Base-by-base conservation (phyloP, 2,797 vertebrate genomes). In the Lithobates pipiens region DNA sequence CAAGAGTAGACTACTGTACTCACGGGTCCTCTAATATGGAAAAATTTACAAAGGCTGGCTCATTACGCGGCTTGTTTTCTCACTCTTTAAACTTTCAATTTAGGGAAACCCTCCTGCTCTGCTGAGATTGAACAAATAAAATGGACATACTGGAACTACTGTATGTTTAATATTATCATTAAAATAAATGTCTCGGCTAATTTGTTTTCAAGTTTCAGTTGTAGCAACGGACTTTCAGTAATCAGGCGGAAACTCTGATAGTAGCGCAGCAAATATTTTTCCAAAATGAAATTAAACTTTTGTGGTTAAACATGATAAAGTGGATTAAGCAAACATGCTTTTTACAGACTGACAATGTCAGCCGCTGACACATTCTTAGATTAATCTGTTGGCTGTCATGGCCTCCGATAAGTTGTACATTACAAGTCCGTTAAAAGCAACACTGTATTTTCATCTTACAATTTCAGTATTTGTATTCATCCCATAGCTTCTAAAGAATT, bases 161-260 rank as follows among this genome's bases (percentile, higher is more conserved):
- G 67, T 69, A 69, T 69, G 13, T 54, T 42, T 77, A 65, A 77
- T 65, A 77, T 67, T 77, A 77, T 77, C 76, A 67, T 67, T 25
- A n/a, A 77, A 42, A 25, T 65, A 39, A 77, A 77, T 67, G 39
- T 25, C 61, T 9, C 15, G 25, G 76, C 16, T 67, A 67, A 77
- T 77, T 77, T 77, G 76, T 77, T 77, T 77, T 42, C 42, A 42
- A 9, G 34, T 65, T 63, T 27, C 57, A n/a, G 76, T 77, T 77
- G 61, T 77, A 77, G 76, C 76, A 77, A 77, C 76, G 25, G 18
- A 21, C n/a, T 77, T 65, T 77, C 42, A 77, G 76, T 67, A 77
- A 67, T 77, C 76, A 15, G 76, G n/a, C 21, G 76, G 34, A 77
- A 77, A 77, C 76, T 16, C 25, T 77, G 76, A 77, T 77, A 77